These are phyloP conservation scores for Brachionus sp. DNA, from an alignment of 1,140 invertebrate genomes.

Conservation along the genomic window DNA sequence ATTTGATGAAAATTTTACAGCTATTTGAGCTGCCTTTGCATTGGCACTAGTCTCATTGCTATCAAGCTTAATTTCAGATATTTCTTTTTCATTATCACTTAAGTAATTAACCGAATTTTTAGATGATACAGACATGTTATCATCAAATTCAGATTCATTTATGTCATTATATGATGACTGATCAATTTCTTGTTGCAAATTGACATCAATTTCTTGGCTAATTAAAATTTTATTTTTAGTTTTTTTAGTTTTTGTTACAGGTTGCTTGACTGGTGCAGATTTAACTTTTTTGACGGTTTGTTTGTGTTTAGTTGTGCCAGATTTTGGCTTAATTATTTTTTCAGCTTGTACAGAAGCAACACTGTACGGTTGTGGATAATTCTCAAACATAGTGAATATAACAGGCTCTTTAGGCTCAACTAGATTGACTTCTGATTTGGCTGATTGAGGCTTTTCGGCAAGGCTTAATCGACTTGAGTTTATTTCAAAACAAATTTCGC, in stretches of 20 bases:
- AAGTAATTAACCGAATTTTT: not conserved
- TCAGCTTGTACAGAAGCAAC: not conserved
- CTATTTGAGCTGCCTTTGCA: not conserved
- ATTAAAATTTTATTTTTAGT: slow-evolving; percentile 1
- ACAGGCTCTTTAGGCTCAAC: not conserved
- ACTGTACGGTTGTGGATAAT: not conserved
- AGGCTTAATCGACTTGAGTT: not conserved
- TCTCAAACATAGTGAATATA: slow-evolving; percentile 4
- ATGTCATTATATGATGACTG: not conserved
- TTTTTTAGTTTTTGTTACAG: not conserved
- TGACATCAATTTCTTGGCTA: not conserved
- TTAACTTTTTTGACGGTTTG: not conserved
- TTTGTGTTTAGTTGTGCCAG: not conserved
- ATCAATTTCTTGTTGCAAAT: not conserved
- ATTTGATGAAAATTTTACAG: not conserved
- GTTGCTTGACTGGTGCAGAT: not conserved
- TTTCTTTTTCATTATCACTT: slow-evolving; percentile 32
- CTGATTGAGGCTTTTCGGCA: not conserved
- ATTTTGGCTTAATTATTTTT: not conserved
- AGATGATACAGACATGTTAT: not conserved
- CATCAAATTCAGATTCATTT: not conserved
- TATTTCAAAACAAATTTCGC: not conserved
- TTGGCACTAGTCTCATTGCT: not conserved
- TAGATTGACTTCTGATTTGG: not conserved
- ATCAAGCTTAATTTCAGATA: slow-evolving; percentile 4